phyloP scores from a whole-genome alignment of 2,888 invertebrate species.

The Dysmachus trigonus region DNA sequence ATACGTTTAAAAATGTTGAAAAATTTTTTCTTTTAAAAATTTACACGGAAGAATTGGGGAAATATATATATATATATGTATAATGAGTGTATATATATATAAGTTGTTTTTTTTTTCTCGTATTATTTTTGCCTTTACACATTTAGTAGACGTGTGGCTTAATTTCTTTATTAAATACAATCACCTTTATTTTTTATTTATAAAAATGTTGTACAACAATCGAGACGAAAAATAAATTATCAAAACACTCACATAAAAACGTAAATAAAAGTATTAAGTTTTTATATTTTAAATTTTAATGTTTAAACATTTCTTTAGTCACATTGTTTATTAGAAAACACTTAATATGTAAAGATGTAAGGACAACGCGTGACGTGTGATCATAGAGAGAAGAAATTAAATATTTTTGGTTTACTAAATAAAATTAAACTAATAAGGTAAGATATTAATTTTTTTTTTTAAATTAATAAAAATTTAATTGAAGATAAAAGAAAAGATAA shows the following conservation, averaged over 20 bases:
- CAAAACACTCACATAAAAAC: background rate
- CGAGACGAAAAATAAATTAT: slow-evolving; percentile 7
- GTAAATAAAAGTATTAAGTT: slow-evolving; percentile 23
- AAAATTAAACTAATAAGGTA: background rate
- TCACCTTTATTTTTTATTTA: slow-evolving; percentile 1
- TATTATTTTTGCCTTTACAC: background rate
- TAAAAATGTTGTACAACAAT: slow-evolving; percentile 22
- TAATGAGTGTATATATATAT: background rate
- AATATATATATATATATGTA: background rate
- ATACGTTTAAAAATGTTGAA: slow-evolving; percentile 12
- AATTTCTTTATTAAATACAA: background rate
- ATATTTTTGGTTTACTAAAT: slow-evolving; percentile 16
- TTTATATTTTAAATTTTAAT: background rate
- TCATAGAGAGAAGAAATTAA: slow-evolving; percentile 38
- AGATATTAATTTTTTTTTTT: too few relatives aligned
- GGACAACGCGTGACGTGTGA: slow-evolving; percentile 44
- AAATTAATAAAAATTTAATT: background rate
- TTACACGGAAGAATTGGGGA: slow-evolving; percentile 32
- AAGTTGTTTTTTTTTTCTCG: background rate
- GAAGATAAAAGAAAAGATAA: background rate
- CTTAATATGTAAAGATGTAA: slow-evolving; percentile 40
- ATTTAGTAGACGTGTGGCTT: background rate
- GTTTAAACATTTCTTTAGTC: background rate
- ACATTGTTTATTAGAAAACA: slow-evolving; percentile 2
- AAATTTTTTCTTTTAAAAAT: slow-evolving; percentile 20